Base-by-base conservation (phyloP, 2,797 vertebrate species). In the Poecilia gillii region DNA sequence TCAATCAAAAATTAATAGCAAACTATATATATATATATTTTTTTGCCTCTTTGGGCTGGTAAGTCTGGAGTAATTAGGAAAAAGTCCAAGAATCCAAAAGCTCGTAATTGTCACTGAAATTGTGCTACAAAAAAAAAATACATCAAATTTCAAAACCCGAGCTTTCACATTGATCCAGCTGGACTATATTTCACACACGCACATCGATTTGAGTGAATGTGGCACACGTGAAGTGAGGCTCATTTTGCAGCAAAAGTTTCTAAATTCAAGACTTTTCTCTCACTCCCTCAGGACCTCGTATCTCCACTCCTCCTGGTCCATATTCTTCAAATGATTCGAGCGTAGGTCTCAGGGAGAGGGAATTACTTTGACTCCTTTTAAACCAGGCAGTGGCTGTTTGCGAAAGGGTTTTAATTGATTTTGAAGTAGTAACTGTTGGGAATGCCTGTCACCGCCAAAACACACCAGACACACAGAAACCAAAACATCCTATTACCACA, bases 331-430 rank as follows among this genome's bases (percentile, higher is more conserved):
- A 76, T 81, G 79, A 86, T 41, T 81, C n/a, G 31, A 84, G 80
- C 70, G 31, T 82, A 59, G 64, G 53, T 84, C 72, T 81, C 45
- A 78, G 64, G 76, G 81, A 74, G 73, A 83, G 25, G 5, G 75
- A 76, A 89, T 91, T 86, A 51, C 74, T 77, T 86, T 83, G 72
- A 73, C 77, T 87, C 49, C 72, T 76, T 89, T 77, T 89, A 82
- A 91, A 89, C 76, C 79, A 78, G 81, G 85, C 81, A 81, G 13
- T 82, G 81, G 72, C 92, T 90, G 86, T 88, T 87, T 88, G 89
- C 85, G 81, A 91, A 90, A 88, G 66, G 73, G 76, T 89, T 92
- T 91, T 90, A 94, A 94, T 93, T 93, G 87, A 94, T 93, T 94
- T 86, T 88, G 84, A 89, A 88, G 89, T 84, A 53, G 88, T 92